Evolutionary conservation across 2,888 invertebrate species (phyloP), one percentile per base, ranked within the genome.

Genomic region (Altica lythri): DNA sequence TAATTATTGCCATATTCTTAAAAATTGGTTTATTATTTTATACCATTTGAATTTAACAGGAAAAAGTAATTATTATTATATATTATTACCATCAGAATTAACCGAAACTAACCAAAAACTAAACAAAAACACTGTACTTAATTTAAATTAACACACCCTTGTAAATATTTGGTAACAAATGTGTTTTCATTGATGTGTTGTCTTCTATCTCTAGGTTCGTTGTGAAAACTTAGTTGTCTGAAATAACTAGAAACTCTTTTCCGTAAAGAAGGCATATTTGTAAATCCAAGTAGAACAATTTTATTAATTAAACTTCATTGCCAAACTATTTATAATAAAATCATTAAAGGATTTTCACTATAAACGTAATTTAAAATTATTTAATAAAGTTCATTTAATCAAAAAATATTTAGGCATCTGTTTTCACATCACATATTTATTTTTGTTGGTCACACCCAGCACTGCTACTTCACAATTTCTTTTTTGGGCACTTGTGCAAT

Each of bases 241-340:
- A 88, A 85, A 73, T 88, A 86, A 59, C 85, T 86, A 58, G 84
- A 84, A 63, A 88, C 84, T 74, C 84, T 81, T 77, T 87, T 86
- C 50, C 85, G 78, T 67, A 88, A 77, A 53, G 86, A 86, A 66
- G 87, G 86, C 87, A 88, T 88, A 19, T 34, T 42, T 51, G 14
- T 2, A 38, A 18, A 9, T 9, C n/a, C n/a, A n/a, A n/a, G n/a
- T n/a, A n/a, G n/a, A n/a, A n/a, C n/a, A n/a, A n/a, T n/a, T n/a
- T 16, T 12, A 30, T 34, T 34, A 34, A 16, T 34, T 34, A 16
- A 22, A 2, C 10, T 22, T 2, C 19, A 40, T 19, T 8, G 14
- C 16, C n/a, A 1, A 18, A 16, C 22, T 49, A 18, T 22, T 29
- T 9, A 18, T 40, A 40, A 13, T 17, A 17, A 27, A 19, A 5